Evolutionary conservation across 2,888 invertebrate species (phyloP), one percentile per base, ranked within the genome.

Genomic region (Xanthorhoe spadicearia): DNA sequence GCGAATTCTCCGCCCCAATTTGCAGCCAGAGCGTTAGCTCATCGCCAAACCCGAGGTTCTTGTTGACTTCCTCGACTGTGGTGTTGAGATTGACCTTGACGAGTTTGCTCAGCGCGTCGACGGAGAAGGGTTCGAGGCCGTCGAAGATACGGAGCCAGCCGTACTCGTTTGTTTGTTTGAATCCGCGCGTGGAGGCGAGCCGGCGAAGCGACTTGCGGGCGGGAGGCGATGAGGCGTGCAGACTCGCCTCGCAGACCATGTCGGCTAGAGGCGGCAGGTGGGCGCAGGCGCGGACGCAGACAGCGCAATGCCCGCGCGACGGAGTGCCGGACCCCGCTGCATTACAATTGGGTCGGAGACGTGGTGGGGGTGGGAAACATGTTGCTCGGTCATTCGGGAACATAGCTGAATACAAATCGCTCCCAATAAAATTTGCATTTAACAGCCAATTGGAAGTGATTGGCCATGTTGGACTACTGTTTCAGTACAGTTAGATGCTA

Each of bases 121-220:
- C 76, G 54, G 89, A 87, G 78, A 89, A 93, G 43, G 91, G 93
- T 72, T 92, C 88, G 35, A 92, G 92, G 65, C 94, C 95, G 69
- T 94, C 94, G 79, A 94, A 94, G 68, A 95, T 93, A 56, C 95
- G 89, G 69, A 95, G 94, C 95, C 95, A 95, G 65, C 95, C 95
- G 72, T 93, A 92, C 38, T 88, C 83, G 76, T 84, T 84, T 15
- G 77, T 65, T 81, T 85, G 87, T 71, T 86, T 88, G 77, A 93
- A 92, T 35, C 94, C 94, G 73, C 94, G 86, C 10, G 94, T 94
- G 66, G 93, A 93, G 9, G 94, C 92, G 70, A 94, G 90, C 56
- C 93, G 87, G 65, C 93, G 90, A 28, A 93, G 87, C 23, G 93
- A 91, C 83, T 93, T 92, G 79, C 89, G 86, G 70, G 80, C 82